A percentile compares a stretch with the other conserved stretches of the same genome.
Evolutionary conservation across 1,140 invertebrate genomes (phyloP).

Genomic region (Drosophila punjabiensis): DNA sequence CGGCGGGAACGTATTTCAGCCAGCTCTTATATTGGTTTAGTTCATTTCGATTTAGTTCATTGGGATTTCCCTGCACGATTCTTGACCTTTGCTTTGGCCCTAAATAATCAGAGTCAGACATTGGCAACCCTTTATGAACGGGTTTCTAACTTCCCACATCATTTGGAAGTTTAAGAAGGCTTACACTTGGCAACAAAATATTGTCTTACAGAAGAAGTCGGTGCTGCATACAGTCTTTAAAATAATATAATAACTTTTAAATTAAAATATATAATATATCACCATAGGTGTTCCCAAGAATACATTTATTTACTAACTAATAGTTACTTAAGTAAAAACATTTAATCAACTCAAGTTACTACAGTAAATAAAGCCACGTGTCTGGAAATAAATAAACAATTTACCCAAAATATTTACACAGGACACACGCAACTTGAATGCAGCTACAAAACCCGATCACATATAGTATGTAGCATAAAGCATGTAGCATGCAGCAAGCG

Average conservation of each 20-base stretch:
- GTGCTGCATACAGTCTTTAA: not conserved
- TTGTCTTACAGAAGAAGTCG: not conserved
- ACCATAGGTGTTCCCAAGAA: not conserved
- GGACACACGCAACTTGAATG: conserved; percentile 60
- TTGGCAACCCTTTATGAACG: conserved; percentile 23
- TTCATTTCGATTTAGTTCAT: conserved; percentile 28
- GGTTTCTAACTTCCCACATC: conserved; percentile 9
- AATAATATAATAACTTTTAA: not conserved
- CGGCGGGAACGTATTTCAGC: not conserved
- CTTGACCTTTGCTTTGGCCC: conserved; percentile 7
- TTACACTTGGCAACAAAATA: not conserved
- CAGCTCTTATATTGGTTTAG: conserved; percentile 9
- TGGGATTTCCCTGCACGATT: conserved; percentile 48
- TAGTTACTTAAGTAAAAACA: not conserved
- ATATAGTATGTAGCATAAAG: not conserved
- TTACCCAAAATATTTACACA: conserved; percentile 36
- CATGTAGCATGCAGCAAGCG: conserved; percentile 30
- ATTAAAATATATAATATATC: not conserved
- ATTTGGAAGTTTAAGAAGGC: conserved; percentile 24
- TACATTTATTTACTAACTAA: not conserved
- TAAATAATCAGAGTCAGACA: conserved; percentile 25
- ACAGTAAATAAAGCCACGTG: not conserved
- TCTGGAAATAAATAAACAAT: conserved; percentile 4
- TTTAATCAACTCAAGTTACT: conserved; percentile 3
- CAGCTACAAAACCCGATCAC: conserved; percentile 9